Base-by-base conservation (phyloP, 2,113 vertebrate species). In the Indicator indicator region DNA sequence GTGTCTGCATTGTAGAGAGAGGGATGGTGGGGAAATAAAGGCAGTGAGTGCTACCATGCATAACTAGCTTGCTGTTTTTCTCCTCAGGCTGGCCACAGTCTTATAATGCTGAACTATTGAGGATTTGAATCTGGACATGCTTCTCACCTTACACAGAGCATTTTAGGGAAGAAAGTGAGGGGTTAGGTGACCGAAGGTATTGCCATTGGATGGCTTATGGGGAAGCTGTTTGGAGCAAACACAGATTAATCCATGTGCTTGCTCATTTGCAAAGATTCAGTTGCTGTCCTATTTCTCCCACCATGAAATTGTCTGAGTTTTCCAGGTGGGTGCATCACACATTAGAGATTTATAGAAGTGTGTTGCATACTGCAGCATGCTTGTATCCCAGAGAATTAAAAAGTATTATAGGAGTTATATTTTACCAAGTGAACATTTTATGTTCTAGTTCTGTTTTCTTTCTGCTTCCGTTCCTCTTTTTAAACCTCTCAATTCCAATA, bases 251-350 rank as follows among this genome's bases (percentile, higher is more conserved):
- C 55, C 26, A 1, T 14, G 72, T 58, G 69, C 62, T 91, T 86
- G 71, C 93, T 94, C 73, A 55, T 95, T 93, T 94, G 79, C 90
- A 88, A 91, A 91, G 80, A 93, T 68, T 81, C 83, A 38, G 75
- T 83, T 69, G 83, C 91, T 86, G 88, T 77, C 88, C 95, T 94
- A 70, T 90, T 95, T 78, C 64, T 91, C 26, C 89, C 64, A 27
- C 91, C 85, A 78, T 12, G 81, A 94, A 95, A 83, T 88, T 86
- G 93, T 94, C 79, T n/a, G 85, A 75, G 58, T 96, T 96, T 96
- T 95, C 96, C 89, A 95, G 89, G 94, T 89, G 94, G 76, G 74
- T 91, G 95, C 89, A 91, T 95, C 93, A 67, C 78, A 81, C 11
- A 5, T 63, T 28, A 26, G 21, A 72, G 27, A 12, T 77, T 86